These are phyloP conservation scores for Brachypterus glaber DNA, from an alignment of 2,888 invertebrate species.

Conservation along the genomic window DNA sequence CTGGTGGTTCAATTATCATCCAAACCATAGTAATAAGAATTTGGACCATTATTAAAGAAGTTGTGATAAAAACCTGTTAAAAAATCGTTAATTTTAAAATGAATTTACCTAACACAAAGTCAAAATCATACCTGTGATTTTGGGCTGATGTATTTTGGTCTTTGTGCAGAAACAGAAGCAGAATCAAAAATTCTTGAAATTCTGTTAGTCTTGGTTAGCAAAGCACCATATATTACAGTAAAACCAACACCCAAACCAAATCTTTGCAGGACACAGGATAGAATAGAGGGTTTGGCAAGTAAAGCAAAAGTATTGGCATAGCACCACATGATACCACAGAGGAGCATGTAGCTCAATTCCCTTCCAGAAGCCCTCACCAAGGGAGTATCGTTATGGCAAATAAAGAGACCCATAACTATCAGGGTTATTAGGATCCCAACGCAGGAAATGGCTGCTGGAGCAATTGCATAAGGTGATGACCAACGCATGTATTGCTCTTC, in stretches of 20 bases:
- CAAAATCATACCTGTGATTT: too few species aligned
- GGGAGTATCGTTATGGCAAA: conserved; percentile 56
- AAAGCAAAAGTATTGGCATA: conserved; percentile 55
- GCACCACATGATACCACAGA: conserved; percentile 53
- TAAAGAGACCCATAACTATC: conserved; percentile 51
- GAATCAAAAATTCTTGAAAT: conserved; percentile 55
- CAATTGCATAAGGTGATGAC: conserved; percentile 54
- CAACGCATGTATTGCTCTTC: conserved; percentile 55
- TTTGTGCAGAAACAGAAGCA: conserved; percentile 51
- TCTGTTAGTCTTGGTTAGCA: conserved; percentile 57
- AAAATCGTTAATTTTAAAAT: too few species aligned
- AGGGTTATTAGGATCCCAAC: conserved; percentile 53
- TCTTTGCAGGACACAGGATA: conserved; percentile 51
- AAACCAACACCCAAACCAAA: conserved; percentile 59
- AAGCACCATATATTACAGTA: conserved; percentile 53
- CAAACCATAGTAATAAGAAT: conserved; percentile 52
- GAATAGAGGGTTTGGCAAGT: conserved; percentile 47
- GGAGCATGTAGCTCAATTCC: conserved; percentile 53
- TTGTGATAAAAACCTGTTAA: conserved; percentile 49
- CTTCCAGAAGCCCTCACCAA: conserved; percentile 53
- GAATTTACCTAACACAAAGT: too few species aligned
- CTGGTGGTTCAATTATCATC: conserved; percentile 58
- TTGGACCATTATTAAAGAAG: conserved; percentile 46
- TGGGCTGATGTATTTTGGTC: conserved; percentile 57
- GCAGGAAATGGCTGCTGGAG: conserved; percentile 53